Percentiles rank a stretch among this genome's conserved stretches.
Evolutionary conservation across 1,140 invertebrate genomes (phyloP).

Genomic region (Nomia melanderi): DNA sequence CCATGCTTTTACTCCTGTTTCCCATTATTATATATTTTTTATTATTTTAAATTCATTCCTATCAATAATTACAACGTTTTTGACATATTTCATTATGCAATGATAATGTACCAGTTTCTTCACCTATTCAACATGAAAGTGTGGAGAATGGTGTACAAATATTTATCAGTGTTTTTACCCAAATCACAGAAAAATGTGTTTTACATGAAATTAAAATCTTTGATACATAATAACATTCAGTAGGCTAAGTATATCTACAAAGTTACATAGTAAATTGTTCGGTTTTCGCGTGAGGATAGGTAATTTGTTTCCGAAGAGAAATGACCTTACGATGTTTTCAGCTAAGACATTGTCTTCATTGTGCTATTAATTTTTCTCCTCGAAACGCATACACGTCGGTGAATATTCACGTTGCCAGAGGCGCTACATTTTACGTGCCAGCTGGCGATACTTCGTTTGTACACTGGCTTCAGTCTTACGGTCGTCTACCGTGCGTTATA

Average conservation of each 20-base stretch:
- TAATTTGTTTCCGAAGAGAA: not conserved
- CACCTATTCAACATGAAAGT: no score
- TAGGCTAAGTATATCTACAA: not conserved
- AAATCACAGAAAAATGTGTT: no score
- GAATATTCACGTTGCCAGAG: conserved; percentile 43
- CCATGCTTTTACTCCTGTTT: no score
- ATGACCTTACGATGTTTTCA: conserved; percentile 4
- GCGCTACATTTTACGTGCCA: conserved; percentile 51
- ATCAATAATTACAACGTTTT: no score
- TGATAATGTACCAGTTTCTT: no score
- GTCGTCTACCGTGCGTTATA: conserved; percentile 42
- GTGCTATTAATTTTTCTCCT: conserved; percentile 51
- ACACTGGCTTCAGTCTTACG: conserved; percentile 24
- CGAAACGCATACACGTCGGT: conserved; percentile 30
- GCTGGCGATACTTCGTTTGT: conserved; percentile 45
- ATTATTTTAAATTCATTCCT: no score
- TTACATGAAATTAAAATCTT: not conserved
- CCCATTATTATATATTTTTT: no score
- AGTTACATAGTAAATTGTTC: no score
- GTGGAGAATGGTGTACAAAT: no score
- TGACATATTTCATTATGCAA: no score
- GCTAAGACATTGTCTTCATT: not conserved
- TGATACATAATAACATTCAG: not conserved
- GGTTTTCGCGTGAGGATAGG: not conserved
- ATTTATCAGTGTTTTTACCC: no score